Percentiles rank a stretch among this genome's conserved stretches.
Evolutionary conservation across 2,113 vertebrate species (phyloP).

Genomic region (Emydocephalus ijimae): DNA sequence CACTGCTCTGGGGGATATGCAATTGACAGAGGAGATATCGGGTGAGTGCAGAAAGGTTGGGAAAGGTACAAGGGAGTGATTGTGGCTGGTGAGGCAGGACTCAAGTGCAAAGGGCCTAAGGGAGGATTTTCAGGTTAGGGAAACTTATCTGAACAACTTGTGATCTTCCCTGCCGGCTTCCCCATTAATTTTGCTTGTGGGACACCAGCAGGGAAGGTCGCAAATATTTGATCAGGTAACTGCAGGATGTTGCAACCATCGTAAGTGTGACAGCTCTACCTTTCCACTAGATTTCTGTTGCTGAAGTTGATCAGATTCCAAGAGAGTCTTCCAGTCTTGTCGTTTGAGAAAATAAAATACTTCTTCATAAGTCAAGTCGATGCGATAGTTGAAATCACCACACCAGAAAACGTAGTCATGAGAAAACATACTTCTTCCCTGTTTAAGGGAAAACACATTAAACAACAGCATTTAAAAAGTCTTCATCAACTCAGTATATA

Average conservation of each 20-base stretch:
- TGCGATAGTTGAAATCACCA: constrained; percentile 79
- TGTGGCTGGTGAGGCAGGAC: not conserved
- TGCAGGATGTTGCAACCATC: not conserved
- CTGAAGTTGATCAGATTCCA: constrained; percentile 77
- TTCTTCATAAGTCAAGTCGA: constrained; percentile 76
- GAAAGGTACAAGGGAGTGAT: not conserved
- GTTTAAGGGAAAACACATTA: constrained; percentile 7
- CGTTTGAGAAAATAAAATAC: constrained; percentile 79
- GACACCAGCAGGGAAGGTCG: not conserved
- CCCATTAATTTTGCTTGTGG: not conserved
- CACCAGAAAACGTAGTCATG: constrained; percentile 83
- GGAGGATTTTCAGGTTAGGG: not conserved
- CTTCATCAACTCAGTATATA: not conserved
- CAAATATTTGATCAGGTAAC: not conserved
- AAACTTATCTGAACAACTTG: not conserved
- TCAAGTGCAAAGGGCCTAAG: not conserved
- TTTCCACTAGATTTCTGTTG: constrained; percentile 77
- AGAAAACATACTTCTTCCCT: constrained; percentile 75
- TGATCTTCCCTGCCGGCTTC: not conserved
- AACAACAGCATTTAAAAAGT: not conserved
- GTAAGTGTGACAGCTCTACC: constrained; percentile 53
- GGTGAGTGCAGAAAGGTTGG: not conserved
- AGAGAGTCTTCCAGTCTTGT: constrained; percentile 76
- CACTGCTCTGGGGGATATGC: not conserved
- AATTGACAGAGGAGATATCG: not conserved